These are phyloP conservation scores for Orius insidiosus DNA, from an alignment of 1,140 invertebrate genomes.

Conservation along the genomic window DNA sequence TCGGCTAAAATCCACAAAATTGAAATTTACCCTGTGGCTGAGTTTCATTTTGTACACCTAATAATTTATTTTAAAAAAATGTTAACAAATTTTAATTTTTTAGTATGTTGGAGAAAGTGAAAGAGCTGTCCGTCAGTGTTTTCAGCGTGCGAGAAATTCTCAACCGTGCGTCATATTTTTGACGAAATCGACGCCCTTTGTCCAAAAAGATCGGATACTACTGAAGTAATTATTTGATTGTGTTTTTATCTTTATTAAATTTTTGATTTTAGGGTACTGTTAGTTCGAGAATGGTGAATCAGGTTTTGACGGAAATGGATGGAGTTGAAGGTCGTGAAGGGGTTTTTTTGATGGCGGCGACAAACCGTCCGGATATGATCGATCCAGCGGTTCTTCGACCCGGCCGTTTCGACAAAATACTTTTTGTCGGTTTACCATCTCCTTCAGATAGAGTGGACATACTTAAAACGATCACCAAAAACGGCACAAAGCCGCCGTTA, in stretches of 20 bases:
- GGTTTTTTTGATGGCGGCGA: no score
- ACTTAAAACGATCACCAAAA: no score
- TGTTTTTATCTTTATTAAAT: no score
- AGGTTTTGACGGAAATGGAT: slow-evolving; percentile 97
- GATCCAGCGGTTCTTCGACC: no score
- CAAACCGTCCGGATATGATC: no score
- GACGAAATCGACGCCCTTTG: slow-evolving; percentile 97
- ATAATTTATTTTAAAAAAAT: no score
- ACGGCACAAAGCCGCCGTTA: slow-evolving; percentile 29
- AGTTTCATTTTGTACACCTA: no score
- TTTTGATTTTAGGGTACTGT: slow-evolving; percentile 35
- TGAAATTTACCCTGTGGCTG: no score
- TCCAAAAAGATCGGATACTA: slow-evolving; percentile 63
- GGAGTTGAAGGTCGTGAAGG: slow-evolving; percentile 50
- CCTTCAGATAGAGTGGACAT: no score
- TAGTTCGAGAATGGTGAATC: slow-evolving; percentile 79
- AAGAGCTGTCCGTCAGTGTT: slow-evolving; percentile 83
- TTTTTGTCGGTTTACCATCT: no score
- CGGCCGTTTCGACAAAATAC: no score
- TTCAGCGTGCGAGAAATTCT: slow-evolving; percentile 83
- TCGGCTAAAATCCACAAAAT: no score
- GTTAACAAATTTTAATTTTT: slow-evolving; percentile 1
- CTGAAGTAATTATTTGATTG: slow-evolving; percentile 29
- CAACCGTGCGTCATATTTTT: slow-evolving; percentile 98
- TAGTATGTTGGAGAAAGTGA: slow-evolving; percentile 99